phyloP scores from a whole-genome alignment of 1,140 invertebrate species.

The Drosophila pandora region DNA sequence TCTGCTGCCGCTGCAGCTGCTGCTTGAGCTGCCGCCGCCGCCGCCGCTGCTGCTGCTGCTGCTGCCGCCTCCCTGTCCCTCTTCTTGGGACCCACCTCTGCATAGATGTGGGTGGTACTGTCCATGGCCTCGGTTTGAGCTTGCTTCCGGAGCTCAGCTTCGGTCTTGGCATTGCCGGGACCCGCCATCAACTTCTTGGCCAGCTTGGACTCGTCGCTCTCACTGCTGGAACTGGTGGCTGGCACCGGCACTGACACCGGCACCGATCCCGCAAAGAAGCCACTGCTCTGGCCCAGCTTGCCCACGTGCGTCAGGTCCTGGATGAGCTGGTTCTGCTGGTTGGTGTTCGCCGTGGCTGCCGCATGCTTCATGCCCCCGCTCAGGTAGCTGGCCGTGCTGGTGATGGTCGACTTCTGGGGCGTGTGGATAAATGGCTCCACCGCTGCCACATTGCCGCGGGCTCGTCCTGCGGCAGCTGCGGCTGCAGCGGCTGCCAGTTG shows the following conservation, averaged over 20 bases:
- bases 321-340: slow-evolving; percentile 80
- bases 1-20: slow-evolving; percentile 36
- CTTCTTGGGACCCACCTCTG: slow-evolving; percentile 79
- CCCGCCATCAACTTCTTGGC: slow-evolving; percentile 70
- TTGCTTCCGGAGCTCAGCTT: slow-evolving; percentile 54
- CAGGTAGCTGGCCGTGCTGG: slow-evolving; percentile 64
- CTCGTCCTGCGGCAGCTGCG: slow-evolving; percentile 66
- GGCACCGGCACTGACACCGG: slow-evolving; percentile 20
- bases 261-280: slow-evolving; percentile 53
- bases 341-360: slow-evolving; percentile 74
- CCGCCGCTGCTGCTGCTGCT: slow-evolving; percentile 68
- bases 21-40: slow-evolving; percentile 39
- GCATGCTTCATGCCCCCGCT: slow-evolving; percentile 72
- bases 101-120: slow-evolving; percentile 78
- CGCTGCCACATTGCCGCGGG: slow-evolving; percentile 89
- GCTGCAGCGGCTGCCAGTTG: slow-evolving; percentile 67
- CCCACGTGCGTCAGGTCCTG: slow-evolving; percentile 74
- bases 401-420: slow-evolving; percentile 85
- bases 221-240: slow-evolving; percentile 49
- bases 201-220: slow-evolving; percentile 82
- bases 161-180: slow-evolving; percentile 35
- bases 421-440: slow-evolving; percentile 95
- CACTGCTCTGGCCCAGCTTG: slow-evolving; percentile 57
- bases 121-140: slow-evolving; percentile 70
- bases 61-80: slow-evolving; percentile 68